Evolutionary conservation across 2,888 invertebrate species (phyloP).

Genomic region (Parthenolecanium corni): DNA sequence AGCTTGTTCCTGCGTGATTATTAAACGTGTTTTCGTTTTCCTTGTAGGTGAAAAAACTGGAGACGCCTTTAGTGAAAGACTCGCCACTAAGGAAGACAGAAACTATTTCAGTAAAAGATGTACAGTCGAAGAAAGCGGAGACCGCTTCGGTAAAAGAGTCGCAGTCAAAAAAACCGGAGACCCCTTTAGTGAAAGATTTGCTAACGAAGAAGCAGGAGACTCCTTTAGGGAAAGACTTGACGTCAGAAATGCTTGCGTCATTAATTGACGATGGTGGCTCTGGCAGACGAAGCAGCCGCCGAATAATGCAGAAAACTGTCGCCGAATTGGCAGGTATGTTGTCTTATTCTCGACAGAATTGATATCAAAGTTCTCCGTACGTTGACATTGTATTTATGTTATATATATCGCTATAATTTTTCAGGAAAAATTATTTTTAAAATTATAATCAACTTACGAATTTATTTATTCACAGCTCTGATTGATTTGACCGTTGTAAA

Average conservation of each 20-base stretch:
- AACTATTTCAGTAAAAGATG: not conserved
- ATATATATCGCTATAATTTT: no score
- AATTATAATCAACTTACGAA: no score
- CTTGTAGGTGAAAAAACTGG: not conserved
- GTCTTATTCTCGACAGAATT: no score
- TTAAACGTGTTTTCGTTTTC: not conserved
- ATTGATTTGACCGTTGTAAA: no score
- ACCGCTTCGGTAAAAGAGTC: no score
- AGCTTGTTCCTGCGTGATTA: not conserved
- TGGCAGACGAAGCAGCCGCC: not conserved
- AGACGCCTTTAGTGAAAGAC: not conserved
- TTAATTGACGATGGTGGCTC: not conserved
- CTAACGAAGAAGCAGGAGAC: not conserved
- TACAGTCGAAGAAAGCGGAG: not conserved
- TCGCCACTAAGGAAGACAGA: not conserved
- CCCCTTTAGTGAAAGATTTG: no score
- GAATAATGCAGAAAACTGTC: conserved; percentile 1
- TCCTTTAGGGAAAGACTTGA: not conserved
- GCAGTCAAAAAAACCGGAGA: no score
- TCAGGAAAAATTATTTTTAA: no score
- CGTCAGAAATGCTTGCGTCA: not conserved
- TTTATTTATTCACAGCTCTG: no score
- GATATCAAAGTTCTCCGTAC: no score
- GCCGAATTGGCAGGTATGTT: not conserved
- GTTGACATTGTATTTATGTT: no score